Evolutionary conservation across 35 echinoderm and acorn worm genomes (phyloP).

Genomic region (Antedon bifida): DNA sequence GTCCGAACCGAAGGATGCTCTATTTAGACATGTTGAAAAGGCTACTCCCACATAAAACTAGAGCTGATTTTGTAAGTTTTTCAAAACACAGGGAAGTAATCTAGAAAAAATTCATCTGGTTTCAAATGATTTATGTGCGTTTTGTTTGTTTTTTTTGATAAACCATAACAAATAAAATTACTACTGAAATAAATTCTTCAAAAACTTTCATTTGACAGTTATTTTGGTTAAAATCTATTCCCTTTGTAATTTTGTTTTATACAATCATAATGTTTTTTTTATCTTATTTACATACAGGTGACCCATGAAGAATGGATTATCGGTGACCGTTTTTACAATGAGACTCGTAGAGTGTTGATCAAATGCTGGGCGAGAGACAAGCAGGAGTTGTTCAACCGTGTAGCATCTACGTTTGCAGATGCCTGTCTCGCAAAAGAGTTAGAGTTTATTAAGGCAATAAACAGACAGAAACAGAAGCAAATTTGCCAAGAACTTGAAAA

Average conservation of each 20-base stretch:
- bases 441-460: constrained; percentile 38
- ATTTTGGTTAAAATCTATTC: too few species aligned
- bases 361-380: constrained; percentile 66
- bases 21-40: constrained; percentile 72
- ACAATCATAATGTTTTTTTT: too few species aligned
- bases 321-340: constrained; percentile 36
- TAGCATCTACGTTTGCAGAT: constrained; percentile 63
- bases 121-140: too few species aligned
- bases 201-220: too few species aligned
- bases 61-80: constrained; percentile 55
- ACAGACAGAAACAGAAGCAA: constrained; percentile 47
- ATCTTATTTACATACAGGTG: constrained; percentile 31
- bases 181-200: too few species aligned
- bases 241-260: too few species aligned
- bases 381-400: constrained; percentile 68
- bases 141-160: too few species aligned
- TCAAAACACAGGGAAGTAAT: too few species aligned
- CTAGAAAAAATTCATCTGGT: too few species aligned
- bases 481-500: constrained; percentile 46
- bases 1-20: constrained; percentile 60
- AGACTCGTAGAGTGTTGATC: constrained; percentile 48
- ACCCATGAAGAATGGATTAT: constrained; percentile 74
- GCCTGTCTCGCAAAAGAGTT: constrained; percentile 76
- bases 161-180: too few species aligned
- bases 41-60: constrained; percentile 54